Evolutionary conservation across 2,888 invertebrate genomes (phyloP), one percentile per base, ranked within the genome.

Genomic region (Neuroscelio doddi): DNA sequence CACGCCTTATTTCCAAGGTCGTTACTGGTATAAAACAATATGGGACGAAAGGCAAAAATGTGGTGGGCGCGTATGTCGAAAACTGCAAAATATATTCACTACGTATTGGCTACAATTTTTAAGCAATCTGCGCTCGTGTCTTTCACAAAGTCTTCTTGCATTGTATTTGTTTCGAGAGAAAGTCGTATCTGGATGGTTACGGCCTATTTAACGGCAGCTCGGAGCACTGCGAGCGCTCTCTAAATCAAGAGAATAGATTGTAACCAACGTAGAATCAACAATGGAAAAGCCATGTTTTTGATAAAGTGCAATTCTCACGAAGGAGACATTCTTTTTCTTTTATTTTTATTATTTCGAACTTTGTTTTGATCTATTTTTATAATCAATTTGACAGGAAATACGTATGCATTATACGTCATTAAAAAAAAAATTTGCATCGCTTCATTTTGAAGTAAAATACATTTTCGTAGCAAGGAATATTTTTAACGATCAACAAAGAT

Each of bases 111-210:
- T 8, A 8, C 26, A 8, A 8, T 26, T 26, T 26, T 26, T 26
- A 4, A 26, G 26, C 14, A 26, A 15, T 44, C n/a, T 34, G 14
- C 12, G 1, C 14, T 45, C 14, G 4, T 7, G 36, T 41, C 29
- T 32, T 45, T 34, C 21, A 56, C n/a, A n/a, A n/a, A n/a, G 65
- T 73, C 68, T 71, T 72, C 72, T 70, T 57, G 69, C 38, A 56
- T 71, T 70, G 73, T 69, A 69, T 56, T 41, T 68, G 32, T 32
- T 12, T 52, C 64, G 58, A 73, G 80, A 80, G 80, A 80, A 80
- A 80, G 80, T 79, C 73, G 74, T 45, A 16, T 69, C 51, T 71
- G 74, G 76, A 78, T 76, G 72, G 78, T 78, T 75, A 78, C 78
- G 78, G 76, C 75, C 78, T 80, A 79, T 80, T 80, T 80, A 77